Base-by-base conservation (phyloP, 2,113 vertebrate species). In the Mus spicilegus region DNA sequence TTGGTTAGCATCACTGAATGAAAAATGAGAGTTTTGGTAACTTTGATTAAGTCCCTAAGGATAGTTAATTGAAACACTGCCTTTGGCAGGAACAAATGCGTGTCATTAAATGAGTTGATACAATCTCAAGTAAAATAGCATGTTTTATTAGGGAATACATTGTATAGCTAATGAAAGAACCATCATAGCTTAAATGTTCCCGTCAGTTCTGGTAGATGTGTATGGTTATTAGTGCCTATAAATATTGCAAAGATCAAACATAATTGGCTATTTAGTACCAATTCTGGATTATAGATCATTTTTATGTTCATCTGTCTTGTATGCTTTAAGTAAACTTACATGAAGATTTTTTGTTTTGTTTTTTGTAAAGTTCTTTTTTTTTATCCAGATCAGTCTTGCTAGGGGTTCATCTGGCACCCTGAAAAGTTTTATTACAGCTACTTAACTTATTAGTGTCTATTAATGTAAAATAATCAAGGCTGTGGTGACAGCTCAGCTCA, bases 31-130 rank as follows among this genome's bases (percentile, higher is more conserved):
- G 51, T 82, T 95, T 80, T 54, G 65, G 42, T 92, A 39, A 90
- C 91, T 96, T 56, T 91, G 95, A 92, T 91, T 76, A 87, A 93
- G 24, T 82, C 10, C 7, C 67, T 78, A 84, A 92, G 46, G 58
- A 93, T 84, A 88, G 89, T 94, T 81, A 81, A 95, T 61, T 94
- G 81, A 96, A 96, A 91, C n/a, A 93, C 24, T 93, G 76, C 49
- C 7, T 87, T 93, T 95, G 87, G 90, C 28, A 80, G 82, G 36
- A 91, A 89, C 17, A 69, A 96, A 92, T 69, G 14, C 39, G 65
- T 22, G 14, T 75, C 90, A 94, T 89, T 76, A 92, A 86, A 54
- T 91, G 39, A 89, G 13, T 85, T 88, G 87, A 1, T 17, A 54
- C 81, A 89, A 91, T 76, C 30, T 81, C 87, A 97, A 86, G 30